Percentiles rank a stretch among this genome's conserved stretches.
phyloP scores from a whole-genome alignment of 2,113 vertebrate species.

The Strix uralensis region DNA sequence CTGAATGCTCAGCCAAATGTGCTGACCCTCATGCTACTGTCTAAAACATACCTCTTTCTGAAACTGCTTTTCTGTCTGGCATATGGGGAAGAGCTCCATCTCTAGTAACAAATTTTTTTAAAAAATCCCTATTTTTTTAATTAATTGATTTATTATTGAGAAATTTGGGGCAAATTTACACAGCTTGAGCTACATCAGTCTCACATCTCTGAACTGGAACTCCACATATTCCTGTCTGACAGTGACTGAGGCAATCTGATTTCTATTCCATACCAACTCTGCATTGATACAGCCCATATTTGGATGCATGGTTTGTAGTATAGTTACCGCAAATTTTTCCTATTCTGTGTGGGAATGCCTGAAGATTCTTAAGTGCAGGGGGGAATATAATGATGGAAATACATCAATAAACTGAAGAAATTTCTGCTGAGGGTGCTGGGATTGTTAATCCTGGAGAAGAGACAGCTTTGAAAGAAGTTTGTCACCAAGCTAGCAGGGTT shows the following conservation, averaged over 20 bases:
- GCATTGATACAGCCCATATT: not conserved
- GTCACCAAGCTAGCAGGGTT: not conserved
- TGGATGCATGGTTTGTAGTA: not conserved
- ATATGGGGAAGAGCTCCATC: not conserved
- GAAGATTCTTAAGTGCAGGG: not conserved
- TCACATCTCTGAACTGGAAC: not conserved
- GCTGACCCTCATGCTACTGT: not conserved
- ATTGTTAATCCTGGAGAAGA: not conserved
- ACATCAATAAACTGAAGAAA: not conserved
- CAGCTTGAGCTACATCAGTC: not conserved
- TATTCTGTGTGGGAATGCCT: not conserved
- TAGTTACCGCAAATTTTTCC: not conserved
- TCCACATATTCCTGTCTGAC: not conserved
- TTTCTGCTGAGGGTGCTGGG: not conserved
- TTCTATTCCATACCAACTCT: not conserved
- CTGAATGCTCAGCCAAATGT: not conserved
- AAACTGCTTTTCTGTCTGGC: not conserved
- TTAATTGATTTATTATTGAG: not conserved
- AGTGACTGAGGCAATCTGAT: not conserved
- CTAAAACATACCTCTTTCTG: not conserved
- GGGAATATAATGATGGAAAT: not conserved
- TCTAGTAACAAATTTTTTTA: not conserved
- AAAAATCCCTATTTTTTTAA: not conserved
- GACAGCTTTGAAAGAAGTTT: not conserved
- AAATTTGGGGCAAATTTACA: not conserved